A percentile compares a stretch with the other conserved stretches of the same genome.
Evolutionary conservation across 2,797 vertebrate genomes (phyloP).

Genomic region (Miichthys miiuy): DNA sequence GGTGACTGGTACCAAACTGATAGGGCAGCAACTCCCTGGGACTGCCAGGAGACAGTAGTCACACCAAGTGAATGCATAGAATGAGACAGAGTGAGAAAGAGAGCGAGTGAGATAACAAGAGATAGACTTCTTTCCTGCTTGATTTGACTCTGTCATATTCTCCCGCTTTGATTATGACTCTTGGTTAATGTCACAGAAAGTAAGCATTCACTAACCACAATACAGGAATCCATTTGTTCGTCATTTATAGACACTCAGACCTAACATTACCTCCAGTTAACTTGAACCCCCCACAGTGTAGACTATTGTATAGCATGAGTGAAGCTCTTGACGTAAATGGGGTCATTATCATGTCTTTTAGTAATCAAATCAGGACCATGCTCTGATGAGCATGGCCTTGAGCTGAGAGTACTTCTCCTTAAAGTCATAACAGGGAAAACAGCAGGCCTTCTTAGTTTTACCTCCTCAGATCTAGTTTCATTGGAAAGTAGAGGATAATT

Average conservation of each 20-base stretch:
- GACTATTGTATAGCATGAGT: conserved; percentile 47
- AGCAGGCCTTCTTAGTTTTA: conserved; percentile 45
- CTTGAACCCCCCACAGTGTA: conserved; percentile 32
- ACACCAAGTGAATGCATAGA: conserved; percentile 36
- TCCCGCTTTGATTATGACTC: conserved; percentile 26
- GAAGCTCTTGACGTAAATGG: conserved; percentile 65
- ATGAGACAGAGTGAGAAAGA: conserved; percentile 30
- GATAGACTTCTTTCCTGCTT: conserved; percentile 43
- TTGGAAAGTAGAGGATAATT: conserved; percentile 37
- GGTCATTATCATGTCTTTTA: conserved; percentile 77
- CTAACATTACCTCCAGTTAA: conserved; percentile 47
- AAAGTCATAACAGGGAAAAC: conserved; percentile 52
- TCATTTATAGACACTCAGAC: conserved; percentile 20
- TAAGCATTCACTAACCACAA: conserved; percentile 1
- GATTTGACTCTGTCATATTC: conserved; percentile 55
- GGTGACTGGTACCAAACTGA: conserved; percentile 73
- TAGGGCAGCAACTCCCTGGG: conserved; percentile 59
- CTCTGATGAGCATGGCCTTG: conserved; percentile 59
- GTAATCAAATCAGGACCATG: conserved; percentile 76
- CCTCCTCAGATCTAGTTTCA: conserved; percentile 28
- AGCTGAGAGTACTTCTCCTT: conserved; percentile 55
- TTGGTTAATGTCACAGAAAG: conserved; percentile 48
- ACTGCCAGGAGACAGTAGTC: conserved; percentile 60
- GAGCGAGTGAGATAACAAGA: conserved; percentile 13
- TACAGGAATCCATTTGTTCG: conserved; percentile 27